Base-by-base conservation (phyloP, 2,888 invertebrate genomes). In the Argynnis bischoffii region DNA sequence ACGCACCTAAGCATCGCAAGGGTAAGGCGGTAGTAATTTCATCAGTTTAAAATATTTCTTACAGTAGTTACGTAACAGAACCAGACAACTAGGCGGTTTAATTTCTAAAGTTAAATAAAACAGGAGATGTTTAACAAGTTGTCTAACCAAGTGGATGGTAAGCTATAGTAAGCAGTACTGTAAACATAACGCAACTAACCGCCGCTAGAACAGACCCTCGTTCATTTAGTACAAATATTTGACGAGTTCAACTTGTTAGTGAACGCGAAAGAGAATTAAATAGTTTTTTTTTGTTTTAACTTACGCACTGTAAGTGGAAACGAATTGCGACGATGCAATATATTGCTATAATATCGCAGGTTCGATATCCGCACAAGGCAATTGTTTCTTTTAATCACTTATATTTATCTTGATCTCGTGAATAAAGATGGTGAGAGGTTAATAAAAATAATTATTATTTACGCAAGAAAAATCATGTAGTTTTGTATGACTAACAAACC, bases 141-240 rank as follows among this genome's bases (percentile, higher is more conserved):
- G 47, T 54, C 54, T 55, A 66, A 66, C 54, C 35, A 60, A 66
- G 65, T 56, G 64, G 64, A 11, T 41, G 50, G 56, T 54, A 69
- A 71, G 64, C 75, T 74, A 76, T 73, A 72, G 73, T 80, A 82
- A 84, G 83, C 79, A 79, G 77, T 79, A 77, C 71, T 69, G 76
- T 80, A 85, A 83, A 85, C 80, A 82, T 70, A 74, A 74, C 73
- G 77, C 71, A 75, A 70, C 61, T 35, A 51, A 26, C 48, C 57
- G 48, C 46, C 70, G 71, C 76, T 76, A 78, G 81, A 82, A 87
- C 84, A 85, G 84, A 84, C 83, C 81, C 83, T 83, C 80, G 76
- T 83, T 81, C 82, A 80, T 84, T 81, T 82, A 82, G 79, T 77
- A 81, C 84, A 81, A 88, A 88, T 88, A 88, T 88, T 89, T 86